phyloP scores from a whole-genome alignment of 2,888 invertebrate species.

The Elgonia sp. region DNA sequence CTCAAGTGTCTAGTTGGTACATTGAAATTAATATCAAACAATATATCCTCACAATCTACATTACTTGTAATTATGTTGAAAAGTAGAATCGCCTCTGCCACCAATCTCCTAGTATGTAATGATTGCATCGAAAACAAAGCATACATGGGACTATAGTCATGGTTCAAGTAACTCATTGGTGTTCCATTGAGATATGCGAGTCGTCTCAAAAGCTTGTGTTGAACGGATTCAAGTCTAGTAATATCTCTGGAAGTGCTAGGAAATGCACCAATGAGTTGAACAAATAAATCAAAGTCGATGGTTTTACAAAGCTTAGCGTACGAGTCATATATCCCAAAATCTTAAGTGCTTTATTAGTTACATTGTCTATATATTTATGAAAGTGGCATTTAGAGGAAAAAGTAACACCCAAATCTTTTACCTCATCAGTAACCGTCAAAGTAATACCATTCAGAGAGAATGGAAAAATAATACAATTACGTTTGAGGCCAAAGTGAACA shows the following conservation, averaged over 20 bases:
- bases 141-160: background rate
- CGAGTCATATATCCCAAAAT: background rate
- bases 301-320: background rate
- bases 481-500: too few species aligned
- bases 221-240: background rate
- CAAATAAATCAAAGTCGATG: background rate
- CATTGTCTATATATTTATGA: too few species aligned
- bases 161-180: too few species aligned
- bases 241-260: background rate
- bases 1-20: too few species aligned
- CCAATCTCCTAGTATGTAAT: background rate
- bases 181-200: background rate
- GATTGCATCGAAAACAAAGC: background rate
- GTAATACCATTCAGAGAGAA: too few species aligned
- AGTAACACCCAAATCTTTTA: background rate
- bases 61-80: too few species aligned
- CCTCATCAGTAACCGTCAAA: too few species aligned
- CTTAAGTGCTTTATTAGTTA: background rate
- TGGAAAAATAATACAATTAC: too few species aligned
- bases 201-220: constrained; percentile 14
- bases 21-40: too few species aligned
- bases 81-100: background rate
- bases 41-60: too few species aligned
- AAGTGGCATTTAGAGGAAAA: too few species aligned
- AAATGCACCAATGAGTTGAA: background rate